Conservation (phyloP, 2,113 vertebrate species). For the western clawed frog (Xenopus tropicalis) region UCB_Xtro_10.0 CM004446.2:94519001-94519500, state of each 20-base stretch:
- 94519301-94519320: slow-evolving; percentile 3
- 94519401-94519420: slow-evolving; percentile 5
- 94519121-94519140: too few relatives aligned
- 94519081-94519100: too few relatives aligned
- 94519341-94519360: slow-evolving; percentile 23
- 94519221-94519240: slow-evolving; percentile 15
- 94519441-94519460: slow-evolving; percentile 22
- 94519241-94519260: slow-evolving; percentile 35
- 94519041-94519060: too few relatives aligned
- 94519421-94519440: neutral
- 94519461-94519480: neutral
- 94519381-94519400: slow-evolving; percentile 19
- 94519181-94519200: too few relatives aligned
- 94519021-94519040: too few relatives aligned
- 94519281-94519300: slow-evolving; percentile 33
- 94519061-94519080: too few relatives aligned
- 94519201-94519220: slow-evolving; percentile 11
- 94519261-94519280: slow-evolving; percentile 12
- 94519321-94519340: slow-evolving; percentile 5
- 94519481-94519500: neutral
- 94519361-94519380: slow-evolving; percentile 22
- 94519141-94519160: too few relatives aligned
- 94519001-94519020: too few relatives aligned
- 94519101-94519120: too few relatives aligned
- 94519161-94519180: too few relatives aligned